Conservation (phyloP, 2,797 vertebrate genomes). For the Anolis apletophallus region DNA sequence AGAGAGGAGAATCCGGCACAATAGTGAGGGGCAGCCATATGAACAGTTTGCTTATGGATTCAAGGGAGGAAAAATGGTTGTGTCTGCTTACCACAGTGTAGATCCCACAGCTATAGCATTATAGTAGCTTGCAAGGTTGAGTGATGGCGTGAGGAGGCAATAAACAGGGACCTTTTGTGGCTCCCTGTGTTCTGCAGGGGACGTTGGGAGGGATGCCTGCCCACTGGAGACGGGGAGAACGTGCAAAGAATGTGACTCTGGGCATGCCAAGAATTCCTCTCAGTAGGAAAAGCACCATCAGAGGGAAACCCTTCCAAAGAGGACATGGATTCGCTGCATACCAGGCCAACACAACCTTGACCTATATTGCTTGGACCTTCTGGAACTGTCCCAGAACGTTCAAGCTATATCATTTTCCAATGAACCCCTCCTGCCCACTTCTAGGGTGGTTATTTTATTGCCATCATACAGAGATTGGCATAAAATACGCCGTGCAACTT, state of each 20-base stretch:
- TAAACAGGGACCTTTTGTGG: conserved; percentile 13
- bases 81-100: neutral
- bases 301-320: neutral
- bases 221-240: neutral
- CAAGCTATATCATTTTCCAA: neutral
- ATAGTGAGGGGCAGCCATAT: neutral
- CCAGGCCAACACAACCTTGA: neutral
- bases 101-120: neutral
- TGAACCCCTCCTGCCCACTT: neutral
- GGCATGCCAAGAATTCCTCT: conserved; percentile 32
- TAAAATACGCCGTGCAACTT: neutral
- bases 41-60: neutral
- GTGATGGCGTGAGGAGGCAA: neutral
- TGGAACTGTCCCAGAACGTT: neutral
- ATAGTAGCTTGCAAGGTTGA: neutral
- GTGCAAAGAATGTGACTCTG: neutral
- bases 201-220: neutral
- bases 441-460: neutral
- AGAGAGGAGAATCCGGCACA: neutral
- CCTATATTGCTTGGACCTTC: neutral
- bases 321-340: neutral
- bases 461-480: neutral
- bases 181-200: neutral
- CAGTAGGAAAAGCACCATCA: neutral
- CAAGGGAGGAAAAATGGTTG: neutral